A percentile compares a stretch with the other conserved stretches of the same genome.
Evolutionary conservation across 2,888 invertebrate species (phyloP).

Genomic region (Nomada lathburiana): DNA sequence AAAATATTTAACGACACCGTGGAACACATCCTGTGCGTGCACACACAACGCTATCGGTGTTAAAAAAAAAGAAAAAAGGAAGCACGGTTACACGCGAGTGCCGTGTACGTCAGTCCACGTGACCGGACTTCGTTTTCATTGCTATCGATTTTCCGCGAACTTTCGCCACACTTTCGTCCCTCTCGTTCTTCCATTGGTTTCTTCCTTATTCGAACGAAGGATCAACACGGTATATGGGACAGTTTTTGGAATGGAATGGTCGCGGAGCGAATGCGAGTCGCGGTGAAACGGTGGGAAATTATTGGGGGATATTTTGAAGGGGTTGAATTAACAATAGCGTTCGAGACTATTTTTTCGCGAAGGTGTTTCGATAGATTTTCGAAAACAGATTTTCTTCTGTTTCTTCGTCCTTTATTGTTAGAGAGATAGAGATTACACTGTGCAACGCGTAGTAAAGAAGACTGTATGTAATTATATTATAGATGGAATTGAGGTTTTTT

Average conservation of each 20-base stretch:
- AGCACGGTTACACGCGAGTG: constrained; percentile 5
- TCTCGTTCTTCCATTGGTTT: not conserved
- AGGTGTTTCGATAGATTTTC: too few relatives aligned
- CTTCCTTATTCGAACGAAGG: not conserved
- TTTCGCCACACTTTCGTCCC: constrained; percentile 2
- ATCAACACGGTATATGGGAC: too few relatives aligned
- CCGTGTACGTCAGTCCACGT: constrained; percentile 22
- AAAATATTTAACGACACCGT: constrained; percentile 62
- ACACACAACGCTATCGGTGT: not conserved
- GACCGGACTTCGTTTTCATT: constrained; percentile 11
- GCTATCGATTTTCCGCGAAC: constrained; percentile 33
- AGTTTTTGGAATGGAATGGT: not conserved
- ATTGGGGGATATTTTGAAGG: too few relatives aligned
- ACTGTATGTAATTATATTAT: too few relatives aligned
- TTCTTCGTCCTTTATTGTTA: too few relatives aligned
- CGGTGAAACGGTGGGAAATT: not conserved
- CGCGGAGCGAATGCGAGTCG: not conserved
- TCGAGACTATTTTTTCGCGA: too few relatives aligned
- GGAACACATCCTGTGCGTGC: constrained; percentile 15
- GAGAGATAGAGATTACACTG: too few relatives aligned
- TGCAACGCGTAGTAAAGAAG: too few relatives aligned
- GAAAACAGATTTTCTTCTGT: too few relatives aligned
- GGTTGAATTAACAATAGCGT: too few relatives aligned
- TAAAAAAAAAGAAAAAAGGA: not conserved
- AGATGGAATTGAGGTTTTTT: too few relatives aligned